Evolutionary conservation across 2,113 vertebrate species (phyloP).

Genomic region (Puffinus mauretanicus): DNA sequence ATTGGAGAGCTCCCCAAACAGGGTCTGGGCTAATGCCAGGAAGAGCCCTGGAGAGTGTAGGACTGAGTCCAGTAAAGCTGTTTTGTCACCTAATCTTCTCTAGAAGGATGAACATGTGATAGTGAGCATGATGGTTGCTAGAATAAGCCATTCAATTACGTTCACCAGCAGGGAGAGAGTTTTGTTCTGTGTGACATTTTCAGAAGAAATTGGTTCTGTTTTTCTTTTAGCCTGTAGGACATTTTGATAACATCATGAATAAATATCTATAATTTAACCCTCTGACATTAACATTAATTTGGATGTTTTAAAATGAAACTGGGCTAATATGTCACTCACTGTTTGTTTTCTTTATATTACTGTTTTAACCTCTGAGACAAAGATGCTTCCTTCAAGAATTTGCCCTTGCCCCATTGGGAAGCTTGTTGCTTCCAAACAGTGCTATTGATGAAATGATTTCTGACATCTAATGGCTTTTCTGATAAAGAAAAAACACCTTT

Average conservation of each 20-base stretch:
- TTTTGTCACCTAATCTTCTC: background rate
- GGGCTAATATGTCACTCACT: background rate
- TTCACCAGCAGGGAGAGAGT: background rate
- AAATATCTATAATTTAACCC: background rate
- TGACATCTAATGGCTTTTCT: background rate
- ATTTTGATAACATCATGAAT: background rate
- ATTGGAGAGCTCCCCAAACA: rapidly evolving
- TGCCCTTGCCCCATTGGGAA: background rate
- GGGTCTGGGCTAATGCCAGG: background rate
- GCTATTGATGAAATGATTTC: background rate
- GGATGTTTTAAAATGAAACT: background rate
- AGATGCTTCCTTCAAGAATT: conserved; percentile 1
- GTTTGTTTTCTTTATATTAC: background rate
- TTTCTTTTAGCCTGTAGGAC: background rate
- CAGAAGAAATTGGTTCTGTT: background rate
- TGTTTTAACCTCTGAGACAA: background rate
- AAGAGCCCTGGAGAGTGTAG: background rate
- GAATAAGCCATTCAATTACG: background rate
- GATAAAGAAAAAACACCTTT: background rate
- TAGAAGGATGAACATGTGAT: background rate
- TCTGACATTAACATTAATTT: background rate
- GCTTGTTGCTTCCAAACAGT: background rate
- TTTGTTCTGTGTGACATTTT: background rate
- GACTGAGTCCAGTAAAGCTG: background rate
- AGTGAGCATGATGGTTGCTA: background rate